Base-by-base conservation (phyloP, 2,888 invertebrate genomes). In the Drosophila leonis region DNA sequence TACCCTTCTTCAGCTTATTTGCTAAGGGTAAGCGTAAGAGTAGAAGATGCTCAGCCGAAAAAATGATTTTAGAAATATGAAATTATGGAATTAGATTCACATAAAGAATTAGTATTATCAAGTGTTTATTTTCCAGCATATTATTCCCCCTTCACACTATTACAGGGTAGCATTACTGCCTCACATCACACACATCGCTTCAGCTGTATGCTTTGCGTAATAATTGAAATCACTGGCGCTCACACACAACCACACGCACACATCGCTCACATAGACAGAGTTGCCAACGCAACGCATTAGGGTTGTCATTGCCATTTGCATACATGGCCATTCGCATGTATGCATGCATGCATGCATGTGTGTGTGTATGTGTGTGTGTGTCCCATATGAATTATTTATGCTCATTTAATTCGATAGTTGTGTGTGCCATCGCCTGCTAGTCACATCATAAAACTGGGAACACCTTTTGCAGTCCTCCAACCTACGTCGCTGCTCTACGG, bases 371-470 rank as follows among this genome's bases (percentile, higher is more conserved):
- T 27, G 46, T 46, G 12, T 49, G 31, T 49, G 12, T 64, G 57
- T 64, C 70, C 37, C 65, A n/a, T 74, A 84, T 86, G 82, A 84
- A 86, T 86, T 80, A 87, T 89, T 89, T 89, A 86, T 89, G 73
- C 65, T 67, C 80, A 83, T 89, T 87, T 89, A 80, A 80, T 89
- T 78, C 82, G 79, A 84, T 81, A 83, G 87, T 79, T 78, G 65
- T 33, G 65, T 33, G 56, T 59, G 72, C 65, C 63, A 54, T 60
- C 70, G 64, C 78, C 63, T 56, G 60, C 42, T 62, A 61, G 69
- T 37, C 64, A 60, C 71, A 76, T 72, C 63, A 75, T 72, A 75
- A 65, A 80, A 49, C 59, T 24, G 18, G n/a, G 52, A 54, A 69
- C 61, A 80, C 76, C 76, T 78, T 33, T 52, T 24, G 15, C 35